Conservation (phyloP, 2,888 invertebrate species). For the Odontocolon sp. region DNA sequence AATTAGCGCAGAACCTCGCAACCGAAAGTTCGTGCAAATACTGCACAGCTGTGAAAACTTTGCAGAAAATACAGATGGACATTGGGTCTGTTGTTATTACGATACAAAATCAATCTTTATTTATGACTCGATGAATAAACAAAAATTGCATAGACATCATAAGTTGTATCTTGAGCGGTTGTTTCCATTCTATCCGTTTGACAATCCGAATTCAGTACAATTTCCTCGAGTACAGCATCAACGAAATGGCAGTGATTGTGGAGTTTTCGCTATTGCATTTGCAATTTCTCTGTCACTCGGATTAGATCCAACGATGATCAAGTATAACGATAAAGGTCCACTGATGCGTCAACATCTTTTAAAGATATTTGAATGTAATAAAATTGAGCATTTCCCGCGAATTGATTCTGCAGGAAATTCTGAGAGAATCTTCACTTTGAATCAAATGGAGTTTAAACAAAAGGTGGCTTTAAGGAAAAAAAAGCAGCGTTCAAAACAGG, state of each 20-base stretch:
- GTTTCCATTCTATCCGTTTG: constrained; percentile 3
- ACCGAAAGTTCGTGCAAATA: no score
- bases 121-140: neutral
- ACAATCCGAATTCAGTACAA: neutral
- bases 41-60: no score
- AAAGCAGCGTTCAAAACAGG: no score
- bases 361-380: neutral
- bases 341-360: constrained; percentile 5
- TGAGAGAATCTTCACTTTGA: no score
- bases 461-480: no score
- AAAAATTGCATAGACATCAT: constrained; percentile 7
- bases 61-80: neutral
- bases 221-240: constrained; percentile 15
- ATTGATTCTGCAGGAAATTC: no score
- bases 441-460: no score
- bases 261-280: constrained; percentile 16
- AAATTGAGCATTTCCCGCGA: neutral
- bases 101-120: neutral
- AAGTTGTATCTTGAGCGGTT: neutral
- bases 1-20: no score
- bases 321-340: neutral
- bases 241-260: constrained; percentile 3
- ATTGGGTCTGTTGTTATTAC: constrained; percentile 15
- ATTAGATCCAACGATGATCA: neutral
- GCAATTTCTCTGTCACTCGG: no score